Percentiles rank a stretch among this genome's conserved stretches.
Evolutionary conservation across 1,140 invertebrate genomes (phyloP).

Genomic region (Drosophila sechellia): DNA sequence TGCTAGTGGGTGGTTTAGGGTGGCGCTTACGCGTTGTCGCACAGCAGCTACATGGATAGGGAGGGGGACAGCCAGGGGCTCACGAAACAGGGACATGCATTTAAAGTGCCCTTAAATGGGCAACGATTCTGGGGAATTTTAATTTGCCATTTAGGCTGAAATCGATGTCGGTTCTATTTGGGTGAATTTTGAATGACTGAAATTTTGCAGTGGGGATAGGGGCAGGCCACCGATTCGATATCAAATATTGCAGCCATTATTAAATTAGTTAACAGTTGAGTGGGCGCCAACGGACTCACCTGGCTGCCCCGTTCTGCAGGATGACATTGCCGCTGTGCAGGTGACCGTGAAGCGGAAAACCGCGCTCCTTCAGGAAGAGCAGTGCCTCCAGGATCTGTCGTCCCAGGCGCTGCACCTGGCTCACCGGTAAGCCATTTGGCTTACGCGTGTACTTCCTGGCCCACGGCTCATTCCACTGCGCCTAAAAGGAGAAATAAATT

Average conservation of each 20-base stretch:
- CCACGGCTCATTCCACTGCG: constrained; percentile 89
- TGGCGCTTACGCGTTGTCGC: constrained; percentile 45
- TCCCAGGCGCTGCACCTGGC: constrained; percentile 93
- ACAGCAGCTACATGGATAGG: constrained; percentile 26
- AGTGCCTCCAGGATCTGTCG: constrained; percentile 95
- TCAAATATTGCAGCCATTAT: constrained; percentile 47
- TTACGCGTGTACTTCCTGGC: constrained; percentile 88
- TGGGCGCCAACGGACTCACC: constrained; percentile 77
- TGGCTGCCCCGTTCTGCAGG: constrained; percentile 94
- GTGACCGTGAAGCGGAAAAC: constrained; percentile 94
- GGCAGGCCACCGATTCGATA: constrained; percentile 9
- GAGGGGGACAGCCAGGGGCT: neutral
- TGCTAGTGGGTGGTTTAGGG: constrained; percentile 5
- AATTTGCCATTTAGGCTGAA: constrained; percentile 52
- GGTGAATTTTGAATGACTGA: constrained; percentile 17
- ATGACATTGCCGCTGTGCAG: constrained; percentile 96
- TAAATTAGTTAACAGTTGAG: constrained; percentile 45
- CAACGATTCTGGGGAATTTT: constrained; percentile 57
- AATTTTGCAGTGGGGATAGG: neutral
- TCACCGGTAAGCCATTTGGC: constrained; percentile 89
- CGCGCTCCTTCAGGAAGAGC: constrained; percentile 93
- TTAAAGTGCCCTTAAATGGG: constrained; percentile 56
- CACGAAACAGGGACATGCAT: constrained; percentile 45
- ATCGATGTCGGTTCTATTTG: constrained; percentile 17
- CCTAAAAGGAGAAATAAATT: constrained; percentile 30